Conservation (phyloP, 2,888 invertebrate genomes). For the Patella ulyssiponensis region DNA sequence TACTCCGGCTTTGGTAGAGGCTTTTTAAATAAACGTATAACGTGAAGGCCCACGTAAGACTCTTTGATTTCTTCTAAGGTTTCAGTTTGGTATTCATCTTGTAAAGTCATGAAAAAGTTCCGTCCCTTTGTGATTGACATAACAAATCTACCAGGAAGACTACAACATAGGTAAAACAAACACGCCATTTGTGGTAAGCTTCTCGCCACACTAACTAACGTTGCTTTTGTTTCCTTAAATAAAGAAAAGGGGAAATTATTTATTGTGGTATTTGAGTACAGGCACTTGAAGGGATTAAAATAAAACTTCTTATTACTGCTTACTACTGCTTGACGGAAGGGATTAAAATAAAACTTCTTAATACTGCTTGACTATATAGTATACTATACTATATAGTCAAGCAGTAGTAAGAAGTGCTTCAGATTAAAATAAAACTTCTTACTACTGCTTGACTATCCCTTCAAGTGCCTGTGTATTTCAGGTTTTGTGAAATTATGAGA, state of each 20-base stretch:
- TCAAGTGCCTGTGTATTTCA: no score
- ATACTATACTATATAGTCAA: no score
- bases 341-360: no score
- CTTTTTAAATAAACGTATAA: slow-evolving; percentile 37
- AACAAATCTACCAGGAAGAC: slow-evolving; percentile 44
- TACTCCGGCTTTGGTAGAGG: slow-evolving; percentile 28
- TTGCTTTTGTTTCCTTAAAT: slow-evolving; percentile 6
- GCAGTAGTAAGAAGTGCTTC: no score
- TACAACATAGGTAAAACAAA: slow-evolving; percentile 46
- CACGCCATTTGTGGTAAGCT: slow-evolving; percentile 47
- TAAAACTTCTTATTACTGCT: no score
- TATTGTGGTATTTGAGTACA: background rate
- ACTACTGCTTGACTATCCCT: no score
- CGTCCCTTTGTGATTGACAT: slow-evolving; percentile 29
- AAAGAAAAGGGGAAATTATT: no score
- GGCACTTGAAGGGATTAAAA: no score
- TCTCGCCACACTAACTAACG: slow-evolving; percentile 21
- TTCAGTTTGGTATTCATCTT: slow-evolving; percentile 34
- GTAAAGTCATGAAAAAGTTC: slow-evolving; percentile 30
- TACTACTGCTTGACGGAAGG: no score
- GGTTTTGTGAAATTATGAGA: no score
- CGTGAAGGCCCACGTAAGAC: slow-evolving; percentile 44
- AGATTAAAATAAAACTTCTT: no score
- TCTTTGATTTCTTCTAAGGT: slow-evolving; percentile 35
- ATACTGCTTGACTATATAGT: no score